Percentiles rank a stretch among this genome's conserved stretches.
These are phyloP conservation scores for Campopleginae sp. DNA, from an alignment of 2,888 invertebrate species.

Conservation along the genomic window DNA sequence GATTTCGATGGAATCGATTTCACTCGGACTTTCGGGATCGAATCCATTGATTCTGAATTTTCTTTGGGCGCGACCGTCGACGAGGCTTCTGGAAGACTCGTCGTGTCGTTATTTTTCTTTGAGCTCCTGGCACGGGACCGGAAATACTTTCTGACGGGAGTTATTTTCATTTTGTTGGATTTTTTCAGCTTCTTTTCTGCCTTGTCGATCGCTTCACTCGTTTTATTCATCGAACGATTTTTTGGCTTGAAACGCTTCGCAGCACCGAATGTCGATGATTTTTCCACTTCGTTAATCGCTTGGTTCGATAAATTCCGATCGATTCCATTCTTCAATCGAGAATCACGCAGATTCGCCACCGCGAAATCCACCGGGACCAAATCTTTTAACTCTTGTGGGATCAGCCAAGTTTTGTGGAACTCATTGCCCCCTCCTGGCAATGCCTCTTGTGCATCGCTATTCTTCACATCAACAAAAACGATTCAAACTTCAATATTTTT, in stretches of 20 bases:
- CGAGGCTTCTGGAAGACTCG: constrained; percentile 1
- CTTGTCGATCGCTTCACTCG: constrained; percentile 11
- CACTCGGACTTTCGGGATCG: not conserved
- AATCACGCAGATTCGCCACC: constrained; percentile 51
- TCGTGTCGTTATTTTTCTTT: not conserved
- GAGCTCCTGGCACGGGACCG: constrained; percentile 24
- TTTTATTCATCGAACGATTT: constrained; percentile 22
- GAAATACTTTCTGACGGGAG: not conserved
- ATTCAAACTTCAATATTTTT: not conserved
- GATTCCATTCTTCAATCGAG: constrained; percentile 28
- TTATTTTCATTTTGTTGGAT: not conserved
- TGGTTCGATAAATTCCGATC: not conserved
- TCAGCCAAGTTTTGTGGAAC: constrained; percentile 10
- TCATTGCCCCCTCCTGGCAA: not conserved
- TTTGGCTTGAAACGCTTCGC: constrained; percentile 23
- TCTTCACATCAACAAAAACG: constrained; percentile 54
- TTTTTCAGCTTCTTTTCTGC: not conserved
- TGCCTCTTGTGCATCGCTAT: constrained; percentile 43
- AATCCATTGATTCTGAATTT: not conserved
- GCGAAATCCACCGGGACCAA: constrained; percentile 61
- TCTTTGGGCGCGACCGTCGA: not conserved
- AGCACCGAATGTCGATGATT: not conserved
- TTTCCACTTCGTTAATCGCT: constrained; percentile 2
- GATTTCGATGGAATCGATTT: not conserved
- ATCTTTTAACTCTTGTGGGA: constrained; percentile 52